Percentiles rank a stretch among this genome's conserved stretches.
phyloP scores from a whole-genome alignment of 1,140 invertebrate species.

The Thrips palmi region DNA sequence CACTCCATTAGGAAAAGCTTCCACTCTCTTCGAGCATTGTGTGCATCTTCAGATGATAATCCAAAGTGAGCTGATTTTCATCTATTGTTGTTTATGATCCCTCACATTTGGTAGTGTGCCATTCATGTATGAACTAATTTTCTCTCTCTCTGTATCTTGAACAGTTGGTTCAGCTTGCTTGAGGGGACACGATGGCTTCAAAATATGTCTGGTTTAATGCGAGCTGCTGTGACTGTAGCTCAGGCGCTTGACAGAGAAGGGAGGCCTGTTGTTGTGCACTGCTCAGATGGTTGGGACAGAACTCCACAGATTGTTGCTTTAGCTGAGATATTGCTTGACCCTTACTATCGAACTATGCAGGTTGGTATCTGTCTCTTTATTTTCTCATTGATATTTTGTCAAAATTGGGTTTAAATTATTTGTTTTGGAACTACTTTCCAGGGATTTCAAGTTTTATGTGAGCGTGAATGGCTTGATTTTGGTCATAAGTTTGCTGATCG shows the following conservation, averaged over 20 bases:
- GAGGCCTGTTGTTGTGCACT: conserved; percentile 84
- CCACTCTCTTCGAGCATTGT: conserved; percentile 53
- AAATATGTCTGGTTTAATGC: conserved; percentile 65
- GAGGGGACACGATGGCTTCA: conserved; percentile 83
- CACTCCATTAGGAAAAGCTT: conserved; percentile 82
- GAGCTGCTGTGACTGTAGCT: conserved; percentile 58
- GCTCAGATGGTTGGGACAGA: conserved; percentile 93
- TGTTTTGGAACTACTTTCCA: conserved; percentile 22
- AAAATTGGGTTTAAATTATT: conserved; percentile 8
- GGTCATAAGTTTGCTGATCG: conserved; percentile 95
- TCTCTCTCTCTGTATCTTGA: conserved; percentile 17
- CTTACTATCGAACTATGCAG: conserved; percentile 80
- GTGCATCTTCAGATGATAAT: conserved; percentile 53
- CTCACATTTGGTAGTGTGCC: background rate
- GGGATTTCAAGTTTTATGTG: conserved; percentile 81
- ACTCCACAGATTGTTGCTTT: conserved; percentile 87
- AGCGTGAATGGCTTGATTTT: conserved; percentile 91
- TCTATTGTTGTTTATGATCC: conserved; percentile 4
- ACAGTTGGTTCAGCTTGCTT: conserved; percentile 69
- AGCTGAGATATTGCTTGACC: conserved; percentile 81
- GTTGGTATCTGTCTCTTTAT: conserved; percentile 26
- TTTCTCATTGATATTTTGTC: background rate
- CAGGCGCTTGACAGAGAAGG: conserved; percentile 64
- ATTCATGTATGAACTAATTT: background rate
- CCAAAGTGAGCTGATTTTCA: conserved; percentile 53